Percentiles rank a stretch among this genome's conserved stretches.
Evolutionary conservation across 2,888 invertebrate genomes (phyloP).

Genomic region (Diplolepis rosae): DNA sequence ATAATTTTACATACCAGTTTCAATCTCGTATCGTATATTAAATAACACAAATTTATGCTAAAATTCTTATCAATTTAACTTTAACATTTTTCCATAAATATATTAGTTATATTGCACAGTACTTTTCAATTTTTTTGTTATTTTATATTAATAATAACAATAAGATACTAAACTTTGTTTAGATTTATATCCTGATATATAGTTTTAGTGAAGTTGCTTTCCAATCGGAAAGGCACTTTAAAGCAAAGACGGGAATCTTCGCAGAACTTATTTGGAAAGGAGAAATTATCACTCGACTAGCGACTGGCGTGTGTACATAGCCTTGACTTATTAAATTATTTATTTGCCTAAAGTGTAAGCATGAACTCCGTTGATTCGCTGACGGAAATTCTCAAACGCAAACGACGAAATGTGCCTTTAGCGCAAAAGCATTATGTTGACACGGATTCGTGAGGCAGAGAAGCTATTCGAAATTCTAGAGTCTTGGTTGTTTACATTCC

Average conservation of each 20-base stretch:
- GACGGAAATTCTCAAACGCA: conserved; percentile 50
- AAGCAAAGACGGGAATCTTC: conserved; percentile 19
- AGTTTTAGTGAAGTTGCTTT: too few species aligned
- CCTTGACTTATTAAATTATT: conserved; percentile 38
- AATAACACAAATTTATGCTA: too few species aligned
- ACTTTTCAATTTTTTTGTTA: too few species aligned
- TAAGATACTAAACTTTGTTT: too few species aligned
- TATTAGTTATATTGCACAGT: too few species aligned
- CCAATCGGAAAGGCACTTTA: background rate
- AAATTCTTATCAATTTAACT: too few species aligned
- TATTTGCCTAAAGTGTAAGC: conserved; percentile 47
- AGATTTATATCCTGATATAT: too few species aligned
- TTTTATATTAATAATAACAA: too few species aligned
- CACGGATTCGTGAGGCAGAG: conserved; percentile 46
- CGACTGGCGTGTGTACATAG: conserved; percentile 16
- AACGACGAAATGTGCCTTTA: conserved; percentile 49
- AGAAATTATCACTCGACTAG: conserved; percentile 22
- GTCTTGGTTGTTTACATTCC: conserved; percentile 53
- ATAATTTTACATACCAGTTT: background rate
- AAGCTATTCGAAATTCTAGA: conserved; percentile 50
- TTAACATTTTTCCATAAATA: too few species aligned
- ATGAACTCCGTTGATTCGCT: conserved; percentile 48
- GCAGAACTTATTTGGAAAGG: conserved; percentile 19
- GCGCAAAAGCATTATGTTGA: conserved; percentile 50
- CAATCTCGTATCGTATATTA: too few species aligned